phyloP scores from a whole-genome alignment of 2,888 invertebrate genomes.

The Notodonta dromedarius region DNA sequence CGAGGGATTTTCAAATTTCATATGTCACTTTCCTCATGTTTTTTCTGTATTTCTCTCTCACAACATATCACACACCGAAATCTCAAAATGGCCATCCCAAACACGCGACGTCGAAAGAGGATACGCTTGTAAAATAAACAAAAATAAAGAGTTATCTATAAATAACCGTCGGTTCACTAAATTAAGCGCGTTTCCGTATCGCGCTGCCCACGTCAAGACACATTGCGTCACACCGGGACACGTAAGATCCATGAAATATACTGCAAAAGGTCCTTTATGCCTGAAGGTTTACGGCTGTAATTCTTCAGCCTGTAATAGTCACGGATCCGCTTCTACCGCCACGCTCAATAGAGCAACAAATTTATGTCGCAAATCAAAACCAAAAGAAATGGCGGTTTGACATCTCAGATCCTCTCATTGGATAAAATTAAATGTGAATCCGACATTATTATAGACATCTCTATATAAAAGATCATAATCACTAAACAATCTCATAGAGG shows the following conservation, averaged over 20 bases:
- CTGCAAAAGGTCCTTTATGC: neutral
- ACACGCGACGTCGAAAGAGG: slow-evolving; percentile 4
- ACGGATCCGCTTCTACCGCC: no score
- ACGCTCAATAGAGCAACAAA: no score
- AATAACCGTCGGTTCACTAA: slow-evolving; percentile 1
- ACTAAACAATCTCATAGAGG: no score
- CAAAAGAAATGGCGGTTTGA: no score
- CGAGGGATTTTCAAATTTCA: no score
- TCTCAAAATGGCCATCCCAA: neutral
- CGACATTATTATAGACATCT: no score
- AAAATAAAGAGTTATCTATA: slow-evolving; percentile 8
- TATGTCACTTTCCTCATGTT: no score
- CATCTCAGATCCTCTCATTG: no score
- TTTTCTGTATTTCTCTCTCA: no score
- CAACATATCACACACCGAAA: neutral
- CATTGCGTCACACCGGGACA: neutral
- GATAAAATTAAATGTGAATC: no score
- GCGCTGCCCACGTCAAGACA: neutral
- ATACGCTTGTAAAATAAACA: slow-evolving; percentile 5
- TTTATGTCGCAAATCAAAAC: no score
- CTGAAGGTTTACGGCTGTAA: neutral
- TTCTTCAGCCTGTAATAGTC: neutral
- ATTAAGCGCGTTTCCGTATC: slow-evolving; percentile 7
- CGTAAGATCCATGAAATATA: neutral
- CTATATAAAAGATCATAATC: no score